Evolutionary conservation across 2,797 vertebrate species (phyloP).

Genomic region (Etheostoma nigrum): DNA sequence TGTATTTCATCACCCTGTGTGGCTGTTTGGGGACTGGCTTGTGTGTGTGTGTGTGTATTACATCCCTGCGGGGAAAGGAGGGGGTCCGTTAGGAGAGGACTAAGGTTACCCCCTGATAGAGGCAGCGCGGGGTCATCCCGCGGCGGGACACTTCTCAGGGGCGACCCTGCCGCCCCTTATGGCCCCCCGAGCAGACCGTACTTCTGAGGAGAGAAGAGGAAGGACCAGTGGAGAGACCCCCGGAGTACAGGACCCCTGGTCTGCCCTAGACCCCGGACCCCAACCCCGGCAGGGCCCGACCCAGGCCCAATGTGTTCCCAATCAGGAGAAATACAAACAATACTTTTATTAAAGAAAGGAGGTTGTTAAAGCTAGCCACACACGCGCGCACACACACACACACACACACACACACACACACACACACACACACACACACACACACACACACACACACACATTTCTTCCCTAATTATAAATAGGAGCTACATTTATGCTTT

Average conservation of each 20-base stretch:
- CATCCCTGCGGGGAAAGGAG: conserved; percentile 76
- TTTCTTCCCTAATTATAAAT: conserved; percentile 21
- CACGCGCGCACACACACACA: conserved; percentile 15
- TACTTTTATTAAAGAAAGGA: conserved; percentile 92
- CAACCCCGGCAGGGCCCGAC: conserved; percentile 68
- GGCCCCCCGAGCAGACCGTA: conserved; percentile 90
- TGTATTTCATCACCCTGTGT: conserved; percentile 78
- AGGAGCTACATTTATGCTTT: conserved; percentile 5
- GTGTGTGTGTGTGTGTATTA: conserved; percentile 68
- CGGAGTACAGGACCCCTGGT: conserved; percentile 90
- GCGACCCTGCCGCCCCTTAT: conserved; percentile 74
- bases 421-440: conserved; percentile 10
- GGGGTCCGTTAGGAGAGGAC: conserved; percentile 83
- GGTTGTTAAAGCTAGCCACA: conserved; percentile 36
- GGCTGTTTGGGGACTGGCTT: conserved; percentile 66
- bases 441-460: neutral
- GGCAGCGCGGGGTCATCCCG: conserved; percentile 89
- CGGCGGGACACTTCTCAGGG: conserved; percentile 90
- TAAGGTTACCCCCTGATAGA: conserved; percentile 92
- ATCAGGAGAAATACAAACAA: conserved; percentile 96
- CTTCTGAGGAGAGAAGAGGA: conserved; percentile 93
- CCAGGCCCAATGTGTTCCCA: conserved; percentile 94
- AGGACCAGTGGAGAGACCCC: conserved; percentile 87
- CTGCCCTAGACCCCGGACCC: conserved; percentile 80
- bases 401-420: conserved; percentile 17